phyloP scores from a whole-genome alignment of 2,797 vertebrate genomes.

The Ctenosaura bakeri region DNA sequence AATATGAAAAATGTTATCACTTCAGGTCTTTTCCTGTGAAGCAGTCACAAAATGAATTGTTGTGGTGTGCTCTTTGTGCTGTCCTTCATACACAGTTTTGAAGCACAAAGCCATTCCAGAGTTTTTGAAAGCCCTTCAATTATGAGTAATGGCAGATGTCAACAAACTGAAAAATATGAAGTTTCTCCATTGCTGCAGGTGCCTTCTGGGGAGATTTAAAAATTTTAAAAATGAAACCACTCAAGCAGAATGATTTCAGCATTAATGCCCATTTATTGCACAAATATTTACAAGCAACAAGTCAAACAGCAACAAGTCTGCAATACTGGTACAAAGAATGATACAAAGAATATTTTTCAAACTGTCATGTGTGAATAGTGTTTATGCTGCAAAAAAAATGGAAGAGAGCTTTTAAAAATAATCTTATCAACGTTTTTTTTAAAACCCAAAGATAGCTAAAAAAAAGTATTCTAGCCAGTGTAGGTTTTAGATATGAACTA shows the following conservation, averaged over 20 bases:
- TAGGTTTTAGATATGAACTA: neutral
- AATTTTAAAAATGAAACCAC: constrained; percentile 53
- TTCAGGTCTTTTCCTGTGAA: neutral
- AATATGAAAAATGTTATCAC: constrained; percentile 9
- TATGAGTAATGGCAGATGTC: constrained; percentile 42
- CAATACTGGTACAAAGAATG: no score
- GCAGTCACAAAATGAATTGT: neutral
- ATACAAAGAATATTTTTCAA: neutral
- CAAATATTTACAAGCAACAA: neutral
- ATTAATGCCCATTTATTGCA: neutral
- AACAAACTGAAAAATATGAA: constrained; percentile 58
- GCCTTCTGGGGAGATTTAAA: neutral
- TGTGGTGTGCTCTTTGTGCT: neutral
- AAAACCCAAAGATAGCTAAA: no score
- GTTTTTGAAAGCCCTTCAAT: constrained; percentile 34
- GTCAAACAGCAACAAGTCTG: neutral
- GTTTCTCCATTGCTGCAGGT: constrained; percentile 26
- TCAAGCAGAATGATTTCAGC: constrained; percentile 22
- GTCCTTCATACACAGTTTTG: neutral
- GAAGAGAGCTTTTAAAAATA: constrained; percentile 19
- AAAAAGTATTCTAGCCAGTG: neutral
- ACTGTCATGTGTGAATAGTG: neutral
- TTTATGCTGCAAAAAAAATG: constrained; percentile 18
- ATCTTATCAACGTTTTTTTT: no score
- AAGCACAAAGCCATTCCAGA: constrained; percentile 2